Percentiles rank a stretch among this genome's conserved stretches.
Conservation (phyloP, 2,797 vertebrate species). For the Melanotaenia boesemani region DNA sequence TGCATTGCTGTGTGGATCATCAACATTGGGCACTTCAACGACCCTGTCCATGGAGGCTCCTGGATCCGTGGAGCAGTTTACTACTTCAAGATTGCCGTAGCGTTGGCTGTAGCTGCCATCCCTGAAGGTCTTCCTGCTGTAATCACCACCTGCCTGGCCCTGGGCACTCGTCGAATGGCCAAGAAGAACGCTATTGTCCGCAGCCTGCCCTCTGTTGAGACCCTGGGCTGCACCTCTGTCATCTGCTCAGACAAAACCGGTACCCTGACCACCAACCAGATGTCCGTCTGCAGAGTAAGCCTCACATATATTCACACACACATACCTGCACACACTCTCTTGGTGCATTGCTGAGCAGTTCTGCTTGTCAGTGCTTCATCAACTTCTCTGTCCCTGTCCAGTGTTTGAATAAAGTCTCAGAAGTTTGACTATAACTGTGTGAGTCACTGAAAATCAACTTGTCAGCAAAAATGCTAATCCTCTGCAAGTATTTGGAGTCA, state of each 20-base stretch:
- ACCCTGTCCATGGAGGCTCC: constrained; percentile 96
- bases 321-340: constrained; percentile 5
- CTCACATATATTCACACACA: constrained; percentile 15
- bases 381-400: background rate
- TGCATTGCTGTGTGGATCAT: constrained; percentile 99
- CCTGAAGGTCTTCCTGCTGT: constrained; percentile 95
- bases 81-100: constrained; percentile 98
- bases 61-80: constrained; percentile 98
- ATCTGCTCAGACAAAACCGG: constrained; percentile 99
- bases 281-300: constrained; percentile 97
- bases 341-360: constrained; percentile 38
- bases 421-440: background rate
- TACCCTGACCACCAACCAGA: constrained; percentile 98
- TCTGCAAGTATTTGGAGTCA: constrained; percentile 6
- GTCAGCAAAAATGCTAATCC: constrained; percentile 35
- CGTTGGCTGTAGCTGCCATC: constrained; percentile 95
- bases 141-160: constrained; percentile 97
- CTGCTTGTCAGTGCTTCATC: constrained; percentile 22
- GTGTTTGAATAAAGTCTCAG: background rate
- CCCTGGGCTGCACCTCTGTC: constrained; percentile 96
- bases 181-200: constrained; percentile 98
- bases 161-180: constrained; percentile 97
- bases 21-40: constrained; percentile 98
- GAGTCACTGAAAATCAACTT: background rate
- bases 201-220: constrained; percentile 96